Evolutionary conservation across 2,113 vertebrate genomes (phyloP), one percentile per base, ranked within the genome.

Genomic region (Conger conger): DNA sequence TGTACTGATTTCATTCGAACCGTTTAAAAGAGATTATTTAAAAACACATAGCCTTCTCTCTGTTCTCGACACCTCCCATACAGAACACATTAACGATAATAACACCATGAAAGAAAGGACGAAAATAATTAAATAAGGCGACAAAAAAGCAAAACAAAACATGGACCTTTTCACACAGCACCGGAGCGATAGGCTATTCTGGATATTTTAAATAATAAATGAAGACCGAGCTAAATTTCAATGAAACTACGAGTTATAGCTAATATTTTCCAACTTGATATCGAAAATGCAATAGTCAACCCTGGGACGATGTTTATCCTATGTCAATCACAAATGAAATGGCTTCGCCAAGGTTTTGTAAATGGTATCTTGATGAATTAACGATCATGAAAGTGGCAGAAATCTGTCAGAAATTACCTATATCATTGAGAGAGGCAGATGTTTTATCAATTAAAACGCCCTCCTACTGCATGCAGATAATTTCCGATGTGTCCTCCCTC

Each of bases 361-460:
- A 79, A 84, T 84, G 27, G 57, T 79, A 35, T 84, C 11, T 27
- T 79, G 42, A 84, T 79, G 79, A 79, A 78, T 84, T 50, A 57
- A 79, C 36, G 76, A 84, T 79, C 79, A 84, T 33, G 54, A 84
- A 84, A 63, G 83, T 42, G 53, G 77, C 76, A 77, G 7, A 36
- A 27, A 33, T 79, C 60, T 40, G 53, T 79, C 76, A 40, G 76
- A 79, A 54, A 79, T 36, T n/a, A 40, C 77, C 81, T 83, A 91
- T 92, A 92, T 93, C 93, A 93, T 93, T 87, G 89, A 92, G 92
- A 90, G 91, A 92, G 91, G 82, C 37, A 60, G 92, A 94, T 89
- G 93, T 89, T 91, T 91, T 93, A 92, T 93, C 93, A 93, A 94
- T 91, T 95, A 93, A 93, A 94, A 92, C 93, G 94, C 93, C 92